Conservation (phyloP, 2,113 vertebrate genomes). For the Halichoeres trimaculatus region DNA sequence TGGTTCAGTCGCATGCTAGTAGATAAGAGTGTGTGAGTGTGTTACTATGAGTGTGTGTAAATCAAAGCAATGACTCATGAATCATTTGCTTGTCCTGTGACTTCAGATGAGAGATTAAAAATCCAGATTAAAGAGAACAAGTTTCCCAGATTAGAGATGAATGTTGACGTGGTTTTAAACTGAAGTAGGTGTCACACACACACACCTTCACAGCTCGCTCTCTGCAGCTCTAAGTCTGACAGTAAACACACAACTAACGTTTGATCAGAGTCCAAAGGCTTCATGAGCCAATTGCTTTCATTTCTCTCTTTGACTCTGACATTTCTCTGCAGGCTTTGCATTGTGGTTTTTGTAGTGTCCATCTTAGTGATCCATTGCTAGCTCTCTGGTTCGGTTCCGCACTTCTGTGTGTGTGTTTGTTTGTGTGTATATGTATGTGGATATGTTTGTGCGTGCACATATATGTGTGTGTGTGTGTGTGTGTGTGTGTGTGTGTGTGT, state of each 20-base stretch:
- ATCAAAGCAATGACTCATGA: conserved; percentile 72
- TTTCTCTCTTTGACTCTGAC: conserved; percentile 47
- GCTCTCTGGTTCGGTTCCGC: conserved; percentile 80
- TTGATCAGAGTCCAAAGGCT: not conserved
- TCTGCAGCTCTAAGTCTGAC: no score
- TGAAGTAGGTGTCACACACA: no score
- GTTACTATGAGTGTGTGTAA: conserved; percentile 38
- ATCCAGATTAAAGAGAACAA: no score
- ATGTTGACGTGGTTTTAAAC: no score
- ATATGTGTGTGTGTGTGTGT: no score
- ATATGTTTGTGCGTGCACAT: no score
- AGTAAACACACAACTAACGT: no score
- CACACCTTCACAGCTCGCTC: no score
- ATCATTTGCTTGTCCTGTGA: conserved; percentile 25
- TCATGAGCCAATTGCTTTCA: conserved; percentile 68
- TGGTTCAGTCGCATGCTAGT: conserved; percentile 40
- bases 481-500: no score
- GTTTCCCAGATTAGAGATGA: no score
- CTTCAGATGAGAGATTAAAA: no score
- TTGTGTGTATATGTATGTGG: no score
- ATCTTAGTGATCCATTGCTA: conserved; percentile 61
- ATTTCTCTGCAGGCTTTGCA: conserved; percentile 39
- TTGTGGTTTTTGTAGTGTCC: conserved; percentile 19
- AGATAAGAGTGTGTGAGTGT: conserved; percentile 6
- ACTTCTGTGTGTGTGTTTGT: conserved; percentile 64